A percentile compares a stretch with the other conserved stretches of the same genome.
Conservation (phyloP, 2,797 vertebrate genomes). For the Harpagifer antarcticus region DNA sequence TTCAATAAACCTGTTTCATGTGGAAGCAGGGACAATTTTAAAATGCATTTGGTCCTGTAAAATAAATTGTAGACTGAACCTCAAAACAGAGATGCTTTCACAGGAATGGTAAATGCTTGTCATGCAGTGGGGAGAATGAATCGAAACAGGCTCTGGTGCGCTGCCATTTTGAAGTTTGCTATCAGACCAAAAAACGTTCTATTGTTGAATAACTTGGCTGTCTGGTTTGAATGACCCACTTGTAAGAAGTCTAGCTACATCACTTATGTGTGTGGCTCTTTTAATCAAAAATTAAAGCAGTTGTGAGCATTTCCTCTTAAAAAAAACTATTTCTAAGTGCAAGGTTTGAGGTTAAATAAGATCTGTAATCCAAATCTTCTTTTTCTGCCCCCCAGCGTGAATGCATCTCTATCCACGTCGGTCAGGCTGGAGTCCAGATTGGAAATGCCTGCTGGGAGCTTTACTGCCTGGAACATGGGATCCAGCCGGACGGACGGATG, state of each 20-base stretch:
- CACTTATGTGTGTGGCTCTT: too few species aligned
- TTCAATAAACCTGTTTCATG: background rate
- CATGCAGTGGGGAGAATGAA: background rate
- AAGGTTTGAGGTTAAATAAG: background rate
- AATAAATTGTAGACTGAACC: background rate
- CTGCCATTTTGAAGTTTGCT: background rate
- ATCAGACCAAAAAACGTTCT: background rate
- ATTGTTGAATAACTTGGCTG: too few species aligned
- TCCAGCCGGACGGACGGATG: constrained; percentile 69
- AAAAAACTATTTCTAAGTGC: background rate
- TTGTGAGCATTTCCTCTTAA: too few species aligned
- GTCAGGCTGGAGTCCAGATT: constrained; percentile 74
- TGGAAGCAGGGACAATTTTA: background rate
- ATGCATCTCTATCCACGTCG: constrained; percentile 72
- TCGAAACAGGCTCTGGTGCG: too few species aligned
- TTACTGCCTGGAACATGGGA: constrained; percentile 64
- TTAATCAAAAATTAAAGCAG: too few species aligned
- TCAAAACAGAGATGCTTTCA: background rate
- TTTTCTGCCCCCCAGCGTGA: constrained; percentile 55
- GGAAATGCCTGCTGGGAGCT: constrained; percentile 78
- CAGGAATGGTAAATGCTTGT: background rate
- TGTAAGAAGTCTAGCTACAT: too few species aligned
- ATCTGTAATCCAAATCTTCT: background rate
- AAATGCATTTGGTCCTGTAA: background rate
- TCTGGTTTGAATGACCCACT: too few species aligned